Percentiles rank a stretch among this genome's conserved stretches.
Evolutionary conservation across 2,797 vertebrate genomes (phyloP).

Genomic region (Rhinophrynus dorsalis): DNA sequence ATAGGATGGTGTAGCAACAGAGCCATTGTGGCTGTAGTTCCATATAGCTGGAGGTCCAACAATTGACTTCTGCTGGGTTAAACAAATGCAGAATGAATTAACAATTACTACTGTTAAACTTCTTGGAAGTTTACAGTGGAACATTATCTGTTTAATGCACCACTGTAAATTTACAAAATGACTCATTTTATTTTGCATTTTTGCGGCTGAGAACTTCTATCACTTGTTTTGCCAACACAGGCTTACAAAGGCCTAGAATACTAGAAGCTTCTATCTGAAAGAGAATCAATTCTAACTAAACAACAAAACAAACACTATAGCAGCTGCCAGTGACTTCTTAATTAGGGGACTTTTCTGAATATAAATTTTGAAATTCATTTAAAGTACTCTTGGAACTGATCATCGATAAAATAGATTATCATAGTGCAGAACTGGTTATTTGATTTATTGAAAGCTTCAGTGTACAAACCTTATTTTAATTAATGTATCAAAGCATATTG

Average conservation of each 20-base stretch:
- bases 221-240: background rate
- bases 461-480: background rate
- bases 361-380: background rate
- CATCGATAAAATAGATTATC: background rate
- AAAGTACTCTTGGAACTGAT: background rate
- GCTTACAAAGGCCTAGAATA: background rate
- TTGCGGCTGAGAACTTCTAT: background rate
- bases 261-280: background rate
- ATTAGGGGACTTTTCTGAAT: constrained; percentile 7
- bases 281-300: constrained; percentile 10
- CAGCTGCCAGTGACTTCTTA: background rate
- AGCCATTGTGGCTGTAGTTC: too few relatives aligned
- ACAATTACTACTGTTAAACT: too few relatives aligned
- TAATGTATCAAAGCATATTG: background rate
- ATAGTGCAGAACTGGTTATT: background rate
- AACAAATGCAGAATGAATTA: too few relatives aligned
- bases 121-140: too few relatives aligned
- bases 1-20: too few relatives aligned
- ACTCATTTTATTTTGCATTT: background rate
- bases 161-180: too few relatives aligned
- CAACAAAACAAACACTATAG: background rate
- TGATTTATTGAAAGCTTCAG: background rate
- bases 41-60: too few relatives aligned
- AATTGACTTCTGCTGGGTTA: too few relatives aligned
- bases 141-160: too few relatives aligned